Conservation (phyloP, 1,140 invertebrate species). For the Vanessa tameamea region DNA sequence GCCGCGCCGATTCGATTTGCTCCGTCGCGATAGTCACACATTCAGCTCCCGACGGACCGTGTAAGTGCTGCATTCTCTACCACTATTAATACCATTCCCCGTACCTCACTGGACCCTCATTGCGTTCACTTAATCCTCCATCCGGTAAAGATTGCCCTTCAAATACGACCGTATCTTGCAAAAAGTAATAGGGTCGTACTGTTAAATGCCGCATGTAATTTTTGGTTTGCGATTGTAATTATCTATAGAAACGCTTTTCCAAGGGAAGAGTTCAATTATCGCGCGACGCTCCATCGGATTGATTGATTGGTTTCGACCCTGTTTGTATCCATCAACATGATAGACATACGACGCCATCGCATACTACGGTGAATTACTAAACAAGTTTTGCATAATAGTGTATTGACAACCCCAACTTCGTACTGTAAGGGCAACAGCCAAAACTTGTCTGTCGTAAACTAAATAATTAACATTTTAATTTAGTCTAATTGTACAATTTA, state of each 20-base stretch:
- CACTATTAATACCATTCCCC: slow-evolving; percentile 74
- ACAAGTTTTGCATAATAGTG: slow-evolving; percentile 35
- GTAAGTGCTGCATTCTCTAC: slow-evolving; percentile 77
- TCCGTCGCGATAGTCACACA: slow-evolving; percentile 74
- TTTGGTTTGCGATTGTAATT: slow-evolving; percentile 78
- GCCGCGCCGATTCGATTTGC: slow-evolving; percentile 74
- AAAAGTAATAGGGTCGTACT: slow-evolving; percentile 68
- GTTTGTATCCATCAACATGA: slow-evolving; percentile 66
- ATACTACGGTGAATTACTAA: slow-evolving; percentile 56
- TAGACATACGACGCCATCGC: slow-evolving; percentile 59
- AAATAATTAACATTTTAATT: background rate
- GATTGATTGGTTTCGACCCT: slow-evolving; percentile 74
- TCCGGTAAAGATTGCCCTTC: slow-evolving; percentile 66
- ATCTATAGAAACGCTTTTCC: slow-evolving; percentile 69
- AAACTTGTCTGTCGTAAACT: background rate
- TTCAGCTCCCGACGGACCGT: slow-evolving; percentile 71
- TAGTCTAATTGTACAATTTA: background rate
- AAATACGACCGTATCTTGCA: slow-evolving; percentile 63
- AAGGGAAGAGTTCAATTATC: slow-evolving; percentile 76
- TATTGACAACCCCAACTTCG: background rate
- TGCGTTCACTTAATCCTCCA: slow-evolving; percentile 69
- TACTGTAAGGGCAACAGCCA: slow-evolving; percentile 16
- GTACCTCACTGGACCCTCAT: slow-evolving; percentile 62
- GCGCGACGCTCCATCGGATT: slow-evolving; percentile 66
- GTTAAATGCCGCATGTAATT: slow-evolving; percentile 74